Evolutionary conservation across 1,140 invertebrate species (phyloP), one percentile per base, ranked within the genome.

Genomic region (Caenorhabditis tropicalis): DNA sequence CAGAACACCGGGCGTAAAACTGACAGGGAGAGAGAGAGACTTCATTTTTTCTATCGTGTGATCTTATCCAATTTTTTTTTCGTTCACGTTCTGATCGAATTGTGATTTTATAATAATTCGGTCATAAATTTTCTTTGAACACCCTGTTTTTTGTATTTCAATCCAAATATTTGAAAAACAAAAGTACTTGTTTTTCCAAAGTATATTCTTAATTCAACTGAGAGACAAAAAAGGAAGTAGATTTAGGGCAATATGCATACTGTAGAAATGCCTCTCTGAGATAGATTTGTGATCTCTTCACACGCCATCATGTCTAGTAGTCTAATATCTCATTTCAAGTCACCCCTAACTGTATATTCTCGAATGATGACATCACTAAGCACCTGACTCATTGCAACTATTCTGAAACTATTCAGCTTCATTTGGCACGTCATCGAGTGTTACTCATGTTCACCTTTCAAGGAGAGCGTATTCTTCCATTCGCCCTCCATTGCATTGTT

Each of bases 61-160:
- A 65, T 74, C 65, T 43, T 43, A 74, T 74, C n/a, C 36, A 43
- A 74, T 74, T 74, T 74, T 74, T 56, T 74, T 74, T 74, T 70
- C 31, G 65, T 24, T 21, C 10, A 27, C 3, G 36, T 74, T 74
- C 36, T 43, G 33, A 74, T 74, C 43, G n/a, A 27, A 74, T 43
- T 74, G 65, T 74, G 65, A 74, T 24, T 74, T 7, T 46, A 65
- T 36, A 65, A 27, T 27, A 31, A 6, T 19, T 51, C 10, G 5
- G 1, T 10, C 15, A 51, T 43, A 6, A 6, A 43, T n/a, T n/a
- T n/a, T n/a, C n/a, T n/a, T n/a, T n/a, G n/a, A n/a, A n/a, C n/a
- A n/a, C n/a, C n/a, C n/a, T n/a, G n/a, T 46, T 46, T 46, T 46
- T 46, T 46, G 43, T n/a, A n/a, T n/a, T n/a, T n/a, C n/a, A n/a